Evolutionary conservation across 2,888 invertebrate species (phyloP).

Genomic region (Plebejus anna): DNA sequence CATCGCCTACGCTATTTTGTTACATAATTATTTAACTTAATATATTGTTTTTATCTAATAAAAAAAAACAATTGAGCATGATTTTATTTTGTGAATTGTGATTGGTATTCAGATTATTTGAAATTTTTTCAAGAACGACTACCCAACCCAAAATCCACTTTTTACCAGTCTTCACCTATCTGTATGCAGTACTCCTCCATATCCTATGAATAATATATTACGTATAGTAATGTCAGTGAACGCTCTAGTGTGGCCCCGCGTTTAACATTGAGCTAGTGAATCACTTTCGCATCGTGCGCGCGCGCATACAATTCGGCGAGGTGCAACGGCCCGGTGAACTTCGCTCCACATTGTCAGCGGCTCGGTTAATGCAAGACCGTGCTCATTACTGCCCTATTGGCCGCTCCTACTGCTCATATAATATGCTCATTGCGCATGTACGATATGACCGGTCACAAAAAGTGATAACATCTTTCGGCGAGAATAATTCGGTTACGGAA

Average conservation of each 20-base stretch:
- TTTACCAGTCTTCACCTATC: background rate
- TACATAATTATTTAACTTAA: background rate
- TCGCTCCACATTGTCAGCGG: constrained; percentile 65
- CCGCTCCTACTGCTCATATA: background rate
- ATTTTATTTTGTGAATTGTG: background rate
- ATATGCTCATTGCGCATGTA: background rate
- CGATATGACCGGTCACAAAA: background rate
- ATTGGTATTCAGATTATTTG: background rate
- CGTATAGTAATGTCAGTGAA: background rate
- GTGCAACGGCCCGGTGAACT: constrained; percentile 76
- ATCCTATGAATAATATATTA: background rate
- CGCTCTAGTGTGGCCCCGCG: background rate
- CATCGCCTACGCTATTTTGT: background rate
- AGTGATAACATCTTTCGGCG: background rate
- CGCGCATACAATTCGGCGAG: constrained; percentile 61
- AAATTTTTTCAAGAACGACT: background rate
- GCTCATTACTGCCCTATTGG: constrained; percentile 7
- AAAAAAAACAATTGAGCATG: background rate
- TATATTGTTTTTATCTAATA: background rate
- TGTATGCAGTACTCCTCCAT: background rate
- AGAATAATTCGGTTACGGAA: background rate
- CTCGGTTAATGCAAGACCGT: constrained; percentile 36
- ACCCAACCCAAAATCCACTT: background rate
- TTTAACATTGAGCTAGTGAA: constrained; percentile 42
- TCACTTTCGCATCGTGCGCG: constrained; percentile 68